Evolutionary conservation across 2,888 invertebrate genomes (phyloP).

Genomic region (Chaitophorus viminalis): DNA sequence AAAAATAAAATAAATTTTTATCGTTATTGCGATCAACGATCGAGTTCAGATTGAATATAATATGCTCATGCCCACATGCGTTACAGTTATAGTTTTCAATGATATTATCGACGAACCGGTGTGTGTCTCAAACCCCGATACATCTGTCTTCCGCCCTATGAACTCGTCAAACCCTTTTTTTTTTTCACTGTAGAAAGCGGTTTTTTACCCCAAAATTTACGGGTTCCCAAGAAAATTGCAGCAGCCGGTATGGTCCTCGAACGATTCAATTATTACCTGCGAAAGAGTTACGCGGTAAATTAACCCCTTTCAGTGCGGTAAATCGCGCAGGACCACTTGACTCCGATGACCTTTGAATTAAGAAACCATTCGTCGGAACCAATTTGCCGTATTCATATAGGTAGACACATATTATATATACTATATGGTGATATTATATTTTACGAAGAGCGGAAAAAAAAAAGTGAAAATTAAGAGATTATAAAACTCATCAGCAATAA

Average conservation of each 20-base stretch:
- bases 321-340: conserved; percentile 49
- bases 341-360: conserved; percentile 50
- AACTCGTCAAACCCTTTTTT: conserved; percentile 34
- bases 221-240: conserved; percentile 48
- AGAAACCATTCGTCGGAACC: conserved; percentile 7
- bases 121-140: conserved; percentile 14
- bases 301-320: conserved; percentile 30
- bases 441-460: not conserved
- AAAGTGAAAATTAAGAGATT: conserved; percentile 29
- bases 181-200: conserved; percentile 25
- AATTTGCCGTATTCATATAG: conserved; percentile 10
- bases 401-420: too few relatives aligned
- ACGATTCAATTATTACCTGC: not conserved
- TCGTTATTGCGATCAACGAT: conserved; percentile 33
- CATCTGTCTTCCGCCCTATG: conserved; percentile 43
- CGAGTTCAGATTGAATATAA: not conserved
- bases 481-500: conserved; percentile 11
- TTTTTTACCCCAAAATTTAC: conserved; percentile 34
- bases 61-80: not conserved
- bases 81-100: conserved; percentile 3
- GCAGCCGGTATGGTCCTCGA: not conserved
- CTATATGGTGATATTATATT: not conserved
- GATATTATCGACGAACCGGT: conserved; percentile 35
- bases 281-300: conserved; percentile 31
- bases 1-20: not conserved